These are phyloP conservation scores for Clarias laeviceps DNA, from an alignment of 2,797 vertebrate species.

Conservation along the genomic window DNA sequence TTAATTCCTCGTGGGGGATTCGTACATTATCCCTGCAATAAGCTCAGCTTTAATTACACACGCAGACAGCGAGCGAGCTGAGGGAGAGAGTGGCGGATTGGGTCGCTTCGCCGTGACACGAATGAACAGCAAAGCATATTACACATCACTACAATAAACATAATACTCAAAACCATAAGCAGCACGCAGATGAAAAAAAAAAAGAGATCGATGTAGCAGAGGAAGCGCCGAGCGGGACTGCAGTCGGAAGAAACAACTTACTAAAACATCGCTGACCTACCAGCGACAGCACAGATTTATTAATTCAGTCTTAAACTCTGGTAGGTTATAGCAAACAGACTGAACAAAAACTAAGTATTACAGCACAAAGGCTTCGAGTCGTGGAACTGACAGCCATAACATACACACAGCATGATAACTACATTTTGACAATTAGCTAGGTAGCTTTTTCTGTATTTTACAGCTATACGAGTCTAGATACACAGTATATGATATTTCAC, in stretches of 20 bases:
- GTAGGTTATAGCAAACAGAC: neutral
- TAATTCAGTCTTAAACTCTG: neutral
- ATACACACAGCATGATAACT: neutral
- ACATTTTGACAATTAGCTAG: neutral
- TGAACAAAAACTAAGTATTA: neutral
- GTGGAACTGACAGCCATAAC: neutral
- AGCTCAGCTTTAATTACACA: slow-evolving; percentile 75
- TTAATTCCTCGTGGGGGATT: slow-evolving; percentile 62
- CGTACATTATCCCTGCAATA: slow-evolving; percentile 64
- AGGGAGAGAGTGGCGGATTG: slow-evolving; percentile 31
- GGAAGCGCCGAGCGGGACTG: neutral
- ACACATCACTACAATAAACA: neutral
- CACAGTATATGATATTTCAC: neutral
- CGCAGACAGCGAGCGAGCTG: slow-evolving; percentile 6
- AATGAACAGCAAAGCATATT: neutral
- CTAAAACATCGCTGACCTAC: neutral
- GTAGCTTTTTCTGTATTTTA: neutral
- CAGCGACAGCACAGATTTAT: neutral
- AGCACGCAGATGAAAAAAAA: neutral
- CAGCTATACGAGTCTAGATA: neutral
- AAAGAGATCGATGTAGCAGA: neutral
- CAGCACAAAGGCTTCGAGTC: neutral
- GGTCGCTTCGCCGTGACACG: neutral
- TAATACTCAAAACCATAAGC: neutral
- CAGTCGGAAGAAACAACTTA: neutral